A percentile compares a stretch with the other conserved stretches of the same genome.
Evolutionary conservation across 2,113 vertebrate species (phyloP).

Genomic region (Leuciscus idus): DNA sequence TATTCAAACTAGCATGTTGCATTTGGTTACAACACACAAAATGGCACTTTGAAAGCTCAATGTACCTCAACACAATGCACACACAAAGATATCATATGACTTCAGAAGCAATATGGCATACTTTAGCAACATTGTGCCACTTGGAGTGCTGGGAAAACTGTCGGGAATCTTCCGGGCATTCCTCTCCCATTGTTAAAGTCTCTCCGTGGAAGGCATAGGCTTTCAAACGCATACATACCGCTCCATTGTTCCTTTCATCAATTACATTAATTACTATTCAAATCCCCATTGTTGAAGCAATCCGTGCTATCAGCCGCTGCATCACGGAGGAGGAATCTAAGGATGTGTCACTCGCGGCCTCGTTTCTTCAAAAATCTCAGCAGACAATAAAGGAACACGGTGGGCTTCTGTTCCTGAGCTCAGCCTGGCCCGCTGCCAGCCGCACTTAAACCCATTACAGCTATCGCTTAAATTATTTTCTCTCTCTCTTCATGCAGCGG

Average conservation of each 20-base stretch:
- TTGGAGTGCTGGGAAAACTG: conserved; percentile 21
- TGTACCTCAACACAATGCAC: not conserved
- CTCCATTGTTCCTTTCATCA: conserved; percentile 41
- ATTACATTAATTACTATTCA: conserved; percentile 47
- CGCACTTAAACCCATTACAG: conserved; percentile 85
- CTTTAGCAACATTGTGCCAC: not conserved
- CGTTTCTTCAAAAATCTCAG: conserved; percentile 61
- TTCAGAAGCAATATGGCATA: not conserved
- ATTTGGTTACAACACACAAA: not conserved
- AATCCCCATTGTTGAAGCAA: conserved; percentile 29
- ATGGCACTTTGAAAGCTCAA: not conserved
- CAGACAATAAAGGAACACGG: conserved; percentile 62
- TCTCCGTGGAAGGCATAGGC: not conserved
- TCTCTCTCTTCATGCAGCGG: conserved; percentile 79
- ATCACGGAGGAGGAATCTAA: conserved; percentile 66
- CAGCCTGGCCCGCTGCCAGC: conserved; percentile 80
- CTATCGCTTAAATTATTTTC: conserved; percentile 87
- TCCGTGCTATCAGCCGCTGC: conserved; percentile 24
- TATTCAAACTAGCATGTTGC: not conserved
- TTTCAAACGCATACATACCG: conserved; percentile 18
- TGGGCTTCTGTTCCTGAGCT: conserved; percentile 69
- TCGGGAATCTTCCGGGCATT: conserved; percentile 15
- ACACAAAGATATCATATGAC: not conserved
- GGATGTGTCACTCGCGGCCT: conserved; percentile 58
- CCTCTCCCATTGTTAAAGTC: conserved; percentile 2